Percentiles rank a stretch among this genome's conserved stretches.
Evolutionary conservation across 1,140 invertebrate species (phyloP).

Genomic region (silkworm (Bombyx mori)): ASM3026992v2 NC_085112.1:3881501-3882000

Average conservation of each 20-base stretch:
- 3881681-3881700: too few species aligned
- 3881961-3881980: slow-evolving; percentile 18
- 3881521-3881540: too few species aligned
- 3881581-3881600: too few species aligned
- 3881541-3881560: too few species aligned
- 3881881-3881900: slow-evolving; percentile 35
- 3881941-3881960: slow-evolving; percentile 24
- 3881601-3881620: too few species aligned
- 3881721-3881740: too few species aligned
- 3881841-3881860: slow-evolving; percentile 24
- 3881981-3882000: slow-evolving; percentile 9
- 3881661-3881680: too few species aligned
- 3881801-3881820: not conserved
- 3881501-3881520: too few species aligned
- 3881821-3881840: not conserved
- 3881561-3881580: too few species aligned
- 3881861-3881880: slow-evolving; percentile 27
- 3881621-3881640: too few species aligned
- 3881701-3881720: too few species aligned
- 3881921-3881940: slow-evolving; percentile 26
- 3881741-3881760: not conserved
- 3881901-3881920: slow-evolving; percentile 45
- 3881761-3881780: not conserved
- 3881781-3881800: not conserved
- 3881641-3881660: too few species aligned